Base-by-base conservation (phyloP, 2,888 invertebrate species). In the Keiferia lycopersicella region DNA sequence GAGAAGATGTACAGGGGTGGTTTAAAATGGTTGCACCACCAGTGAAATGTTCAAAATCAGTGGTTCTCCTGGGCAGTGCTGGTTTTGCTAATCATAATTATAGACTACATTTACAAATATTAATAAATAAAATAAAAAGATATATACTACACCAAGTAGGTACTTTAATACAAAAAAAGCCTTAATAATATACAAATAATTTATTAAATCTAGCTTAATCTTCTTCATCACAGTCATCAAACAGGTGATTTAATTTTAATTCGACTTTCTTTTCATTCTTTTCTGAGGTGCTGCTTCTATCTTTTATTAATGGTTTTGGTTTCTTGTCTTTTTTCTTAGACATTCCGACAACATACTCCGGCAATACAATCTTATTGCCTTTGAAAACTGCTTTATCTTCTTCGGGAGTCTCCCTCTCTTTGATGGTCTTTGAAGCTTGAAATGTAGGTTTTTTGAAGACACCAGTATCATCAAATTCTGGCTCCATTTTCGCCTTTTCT, bases 331-430 rank as follows among this genome's bases (percentile, higher is more conserved):
- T 93, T 70, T 88, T 92, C 60, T 83, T 86, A 71, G 93, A 93
- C 70, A 93, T 92, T 0, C 97, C 97, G 65, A 97, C 93, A 16
- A 96, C 94, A 92, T 96, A 96, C 76, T 97, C 96, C 0, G 97
- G 96, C 95, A 96, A 95, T 0, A 96, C 86, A 56, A 96, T 79
- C 84, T 96, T 96, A 64, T 94, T 94, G 67, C 93, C 94, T 75
- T 93, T 93, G 72, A 95, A 94, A 61, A 93, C 84, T 6, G 93
- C 69, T 69, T 84, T 84, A 57, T 82, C 77, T 66, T 80, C 80
- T 56, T 71, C 66, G 61, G 58, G 63, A 26, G 61, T 56, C 38
- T 69, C 66, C 69, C 67, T 67, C 72, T 77, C 82, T 77, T 84
- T 85, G 1, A 88, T 68, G 22, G 78, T 78, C 50, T 84, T 83